Evolutionary conservation across 1,140 invertebrate genomes (phyloP).

Genomic region (Globodera ellingtonae): DNA sequence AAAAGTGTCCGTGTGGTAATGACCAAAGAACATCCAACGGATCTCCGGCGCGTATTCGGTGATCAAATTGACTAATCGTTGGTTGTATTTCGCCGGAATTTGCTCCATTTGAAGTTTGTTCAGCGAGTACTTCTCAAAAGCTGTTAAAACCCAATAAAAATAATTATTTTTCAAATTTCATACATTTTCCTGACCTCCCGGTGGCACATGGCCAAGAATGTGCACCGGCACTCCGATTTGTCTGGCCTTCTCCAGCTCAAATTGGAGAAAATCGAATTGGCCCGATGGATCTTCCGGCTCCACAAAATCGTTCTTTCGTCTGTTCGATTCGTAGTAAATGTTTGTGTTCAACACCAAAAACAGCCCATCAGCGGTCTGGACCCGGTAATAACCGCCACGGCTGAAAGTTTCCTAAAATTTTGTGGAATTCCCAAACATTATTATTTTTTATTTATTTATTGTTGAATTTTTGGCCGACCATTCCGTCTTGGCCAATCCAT

Average conservation of each 20-base stretch:
- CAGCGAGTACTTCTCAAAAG: not conserved
- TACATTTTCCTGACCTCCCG: constrained; percentile 45
- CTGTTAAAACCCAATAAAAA: constrained; percentile 13
- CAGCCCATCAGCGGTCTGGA: constrained; percentile 23
- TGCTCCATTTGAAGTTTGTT: not conserved
- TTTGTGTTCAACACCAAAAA: constrained; percentile 61
- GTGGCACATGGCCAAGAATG: constrained; percentile 58
- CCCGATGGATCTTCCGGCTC: constrained; percentile 53
- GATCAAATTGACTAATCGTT: constrained; percentile 53
- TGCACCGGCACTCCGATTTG: constrained; percentile 41
- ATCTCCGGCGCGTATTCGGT: constrained; percentile 49
- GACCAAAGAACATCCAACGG: constrained; percentile 59
- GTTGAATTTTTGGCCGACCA: constrained; percentile 35
- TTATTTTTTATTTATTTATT: too few relatives aligned
- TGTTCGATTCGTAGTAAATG: constrained; percentile 56
- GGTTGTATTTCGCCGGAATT: constrained; percentile 56
- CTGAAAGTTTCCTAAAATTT: constrained; percentile 54
- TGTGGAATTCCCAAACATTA: too few relatives aligned
- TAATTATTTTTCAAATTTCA: constrained; percentile 11
- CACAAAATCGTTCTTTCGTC: constrained; percentile 39
- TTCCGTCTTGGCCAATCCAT: constrained; percentile 46
- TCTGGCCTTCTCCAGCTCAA: constrained; percentile 43
- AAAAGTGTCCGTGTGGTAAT: constrained; percentile 62
- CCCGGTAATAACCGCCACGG: constrained; percentile 56
- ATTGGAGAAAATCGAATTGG: constrained; percentile 58